Conservation (phyloP, 2,888 invertebrate species). For the Lycaena phlaeas region DNA sequence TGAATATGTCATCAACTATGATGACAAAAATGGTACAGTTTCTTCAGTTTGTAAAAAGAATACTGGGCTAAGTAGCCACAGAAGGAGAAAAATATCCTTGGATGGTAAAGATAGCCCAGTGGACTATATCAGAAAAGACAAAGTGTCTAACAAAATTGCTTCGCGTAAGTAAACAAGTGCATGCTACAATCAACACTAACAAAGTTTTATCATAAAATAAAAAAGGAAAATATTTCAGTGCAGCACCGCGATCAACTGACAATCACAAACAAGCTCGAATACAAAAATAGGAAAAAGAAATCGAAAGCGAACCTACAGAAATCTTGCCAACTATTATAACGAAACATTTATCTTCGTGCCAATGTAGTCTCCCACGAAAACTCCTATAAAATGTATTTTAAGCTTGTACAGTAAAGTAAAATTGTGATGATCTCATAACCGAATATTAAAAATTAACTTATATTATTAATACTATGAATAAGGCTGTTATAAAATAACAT, state of each 20-base stretch:
- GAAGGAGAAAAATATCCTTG: slow-evolving; percentile 36
- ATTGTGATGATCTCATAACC: slow-evolving; percentile 58
- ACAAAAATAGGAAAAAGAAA: slow-evolving; percentile 44
- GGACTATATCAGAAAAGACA: slow-evolving; percentile 36
- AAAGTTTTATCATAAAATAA: slow-evolving; percentile 41
- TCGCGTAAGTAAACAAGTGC: slow-evolving; percentile 65
- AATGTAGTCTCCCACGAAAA: background rate
- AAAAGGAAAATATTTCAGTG: slow-evolving; percentile 64
- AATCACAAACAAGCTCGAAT: slow-evolving; percentile 35
- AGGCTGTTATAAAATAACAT: slow-evolving; percentile 21
- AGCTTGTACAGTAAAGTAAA: slow-evolving; percentile 27
- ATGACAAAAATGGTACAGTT: slow-evolving; percentile 63
- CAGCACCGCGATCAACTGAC: slow-evolving; percentile 48
- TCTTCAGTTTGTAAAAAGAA: slow-evolving; percentile 57
- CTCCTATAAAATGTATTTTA: slow-evolving; percentile 14
- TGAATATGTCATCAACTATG: slow-evolving; percentile 62
- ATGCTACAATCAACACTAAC: slow-evolving; percentile 39
- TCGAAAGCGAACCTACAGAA: slow-evolving; percentile 42
- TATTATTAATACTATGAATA: slow-evolving; percentile 19
- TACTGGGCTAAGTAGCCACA: slow-evolving; percentile 34
- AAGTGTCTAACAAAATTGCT: slow-evolving; percentile 43
- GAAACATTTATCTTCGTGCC: background rate
- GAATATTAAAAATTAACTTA: slow-evolving; percentile 25
- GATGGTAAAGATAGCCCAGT: slow-evolving; percentile 40
- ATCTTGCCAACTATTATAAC: slow-evolving; percentile 59